Percentiles rank a stretch among this genome's conserved stretches.
Conservation (phyloP, 2,113 vertebrate genomes). For the Albula glossodonta region DNA sequence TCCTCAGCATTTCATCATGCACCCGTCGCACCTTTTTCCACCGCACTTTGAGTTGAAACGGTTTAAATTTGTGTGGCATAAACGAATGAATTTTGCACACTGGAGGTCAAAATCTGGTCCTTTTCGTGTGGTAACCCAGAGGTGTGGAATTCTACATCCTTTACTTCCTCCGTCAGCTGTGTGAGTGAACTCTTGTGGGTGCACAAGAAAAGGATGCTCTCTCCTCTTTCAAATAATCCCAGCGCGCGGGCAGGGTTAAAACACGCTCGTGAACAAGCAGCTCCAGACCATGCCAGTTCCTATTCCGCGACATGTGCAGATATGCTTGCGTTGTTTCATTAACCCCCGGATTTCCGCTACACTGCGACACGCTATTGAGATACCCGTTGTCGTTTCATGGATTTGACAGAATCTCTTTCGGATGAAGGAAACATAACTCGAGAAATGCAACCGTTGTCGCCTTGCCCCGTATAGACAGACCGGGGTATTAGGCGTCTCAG, state of each 20-base stretch:
- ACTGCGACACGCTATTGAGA: not conserved
- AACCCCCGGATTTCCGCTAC: conserved; percentile 37
- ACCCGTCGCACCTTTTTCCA: conserved; percentile 19
- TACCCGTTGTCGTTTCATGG: not conserved
- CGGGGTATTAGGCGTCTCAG: not conserved
- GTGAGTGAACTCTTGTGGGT: not conserved
- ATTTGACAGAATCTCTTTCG: not conserved
- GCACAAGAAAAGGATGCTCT: conserved; percentile 20
- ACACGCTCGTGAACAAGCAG: conserved; percentile 2
- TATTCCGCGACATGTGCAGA: conserved; percentile 4
- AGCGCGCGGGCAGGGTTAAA: conserved; percentile 20
- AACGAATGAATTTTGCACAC: conserved; percentile 17
- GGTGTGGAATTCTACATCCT: not conserved
- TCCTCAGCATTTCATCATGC: conserved; percentile 59
- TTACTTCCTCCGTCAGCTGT: not conserved
- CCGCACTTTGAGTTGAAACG: not conserved
- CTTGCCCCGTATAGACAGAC: not conserved
- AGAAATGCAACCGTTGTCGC: not conserved
- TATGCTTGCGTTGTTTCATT: conserved; percentile 57
- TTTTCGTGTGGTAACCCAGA: not conserved
- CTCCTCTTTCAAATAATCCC: conserved; percentile 15
- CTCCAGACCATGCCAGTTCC: conserved; percentile 3
- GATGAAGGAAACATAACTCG: not conserved
- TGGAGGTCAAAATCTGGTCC: not conserved
- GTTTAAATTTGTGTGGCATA: not conserved